Evolutionary conservation across 1,140 invertebrate genomes (phyloP), one percentile per base, ranked within the genome.

Genomic region (Aradophagus sp.): DNA sequence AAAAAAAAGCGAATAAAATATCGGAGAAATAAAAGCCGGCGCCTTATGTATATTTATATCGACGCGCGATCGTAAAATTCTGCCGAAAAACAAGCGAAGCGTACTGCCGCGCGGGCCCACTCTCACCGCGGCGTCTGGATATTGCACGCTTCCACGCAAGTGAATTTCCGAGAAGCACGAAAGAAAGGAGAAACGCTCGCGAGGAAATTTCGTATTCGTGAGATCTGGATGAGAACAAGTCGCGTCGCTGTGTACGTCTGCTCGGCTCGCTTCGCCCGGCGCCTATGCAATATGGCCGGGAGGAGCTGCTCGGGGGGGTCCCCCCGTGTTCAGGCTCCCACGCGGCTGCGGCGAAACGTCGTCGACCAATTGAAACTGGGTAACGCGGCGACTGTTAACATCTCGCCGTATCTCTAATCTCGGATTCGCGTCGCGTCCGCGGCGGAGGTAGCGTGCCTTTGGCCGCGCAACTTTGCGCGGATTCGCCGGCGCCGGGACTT

Each of bases 311-410:
- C n/a, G n/a, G n/a, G n/a, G n/a, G n/a, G n/a, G n/a, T n/a, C n/a
- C n/a, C n/a, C n/a, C n/a, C n/a, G n/a, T 23, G 20, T 23, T 5
- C 38, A 55, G 58, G 44, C 63, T 69, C 55, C 65, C 56, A 69
- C 65, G 65, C 56, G 48, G 55, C 48, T 59, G 42, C 19, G 55
- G 50, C 65, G 56, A 69, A 61, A 69, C 36, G 65, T 61, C 35
- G 56, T 50, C 56, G 50, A 62, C 66, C 56, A 62, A 69, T 69
- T 69, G 50, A 32, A 61, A 62, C 42, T 69, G 35, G 58, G 66
- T 56, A 62, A 69, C 56, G 66, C 48, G 48, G 65, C 47, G 55
- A 68, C 65, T 69, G 65, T 48, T 61, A 69, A 69, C 56, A 61
- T 69, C 55, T 61, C 55, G 48, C 42, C 56, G 65, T 55, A 55